These are phyloP conservation scores for Mus caroli DNA, from an alignment of 2,797 vertebrate species.

Conservation along the genomic window DNA sequence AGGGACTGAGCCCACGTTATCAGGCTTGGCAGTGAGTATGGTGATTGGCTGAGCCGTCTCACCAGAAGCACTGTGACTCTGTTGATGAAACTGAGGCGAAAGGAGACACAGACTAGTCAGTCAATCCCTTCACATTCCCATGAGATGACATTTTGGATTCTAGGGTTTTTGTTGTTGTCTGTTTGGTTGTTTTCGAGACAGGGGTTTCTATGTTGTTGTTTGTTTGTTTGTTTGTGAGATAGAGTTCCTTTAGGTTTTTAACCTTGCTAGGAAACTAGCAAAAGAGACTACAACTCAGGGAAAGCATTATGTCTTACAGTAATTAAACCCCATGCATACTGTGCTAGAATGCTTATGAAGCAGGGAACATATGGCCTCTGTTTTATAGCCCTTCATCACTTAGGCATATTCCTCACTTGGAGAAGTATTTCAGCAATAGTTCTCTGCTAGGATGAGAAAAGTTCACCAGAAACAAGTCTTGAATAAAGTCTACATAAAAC, in stretches of 20 bases:
- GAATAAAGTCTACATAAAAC: background rate
- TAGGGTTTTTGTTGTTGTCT: background rate
- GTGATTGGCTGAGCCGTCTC: background rate
- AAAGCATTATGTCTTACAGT: constrained; percentile 36
- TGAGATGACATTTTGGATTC: background rate
- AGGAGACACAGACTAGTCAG: background rate
- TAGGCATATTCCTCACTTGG: constrained; percentile 76
- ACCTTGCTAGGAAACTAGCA: background rate
- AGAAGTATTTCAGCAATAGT: constrained; percentile 81
- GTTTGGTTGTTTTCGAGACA: too few relatives aligned
- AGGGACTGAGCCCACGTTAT: background rate
- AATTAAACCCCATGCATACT: constrained; percentile 70
- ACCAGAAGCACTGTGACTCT: background rate
- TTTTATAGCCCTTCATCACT: constrained; percentile 84
- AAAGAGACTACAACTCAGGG: background rate
- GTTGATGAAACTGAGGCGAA: background rate
- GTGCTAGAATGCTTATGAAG: constrained; percentile 82
- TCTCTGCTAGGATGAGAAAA: constrained; percentile 74
- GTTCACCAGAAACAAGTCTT: constrained; percentile 12
- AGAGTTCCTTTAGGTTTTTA: background rate
- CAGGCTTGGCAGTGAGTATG: rapidly evolving
- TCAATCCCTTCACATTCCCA: background rate
- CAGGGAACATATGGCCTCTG: constrained; percentile 85
- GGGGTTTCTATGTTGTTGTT: background rate
- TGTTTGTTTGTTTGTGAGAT: background rate